phyloP scores from a whole-genome alignment of 1,140 invertebrate genomes.

The Choristoneura fumiferana region DNA sequence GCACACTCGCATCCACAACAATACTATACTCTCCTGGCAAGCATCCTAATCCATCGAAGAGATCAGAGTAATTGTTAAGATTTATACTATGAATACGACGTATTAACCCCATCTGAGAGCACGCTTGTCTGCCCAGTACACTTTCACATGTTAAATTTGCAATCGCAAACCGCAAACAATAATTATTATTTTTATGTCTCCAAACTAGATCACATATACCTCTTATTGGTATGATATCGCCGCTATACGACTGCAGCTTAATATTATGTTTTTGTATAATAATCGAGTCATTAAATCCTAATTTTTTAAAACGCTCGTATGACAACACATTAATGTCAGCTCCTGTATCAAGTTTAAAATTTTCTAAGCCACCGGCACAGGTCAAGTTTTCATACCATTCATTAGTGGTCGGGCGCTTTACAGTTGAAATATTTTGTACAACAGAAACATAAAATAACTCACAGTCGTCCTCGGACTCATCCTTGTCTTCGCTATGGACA shows the following conservation, averaged over 20 bases:
- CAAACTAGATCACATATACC: slow-evolving; percentile 23
- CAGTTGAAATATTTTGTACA: not conserved
- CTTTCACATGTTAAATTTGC: slow-evolving; percentile 20
- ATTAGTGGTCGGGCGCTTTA: not conserved
- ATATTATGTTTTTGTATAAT: not conserved
- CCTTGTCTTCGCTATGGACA: not conserved
- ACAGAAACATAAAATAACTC: slow-evolving; percentile 4
- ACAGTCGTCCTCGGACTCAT: not conserved
- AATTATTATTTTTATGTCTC: slow-evolving; percentile 8
- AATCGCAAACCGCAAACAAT: slow-evolving; percentile 6
- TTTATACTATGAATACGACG: slow-evolving; percentile 15
- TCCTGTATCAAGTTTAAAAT: slow-evolving; percentile 29
- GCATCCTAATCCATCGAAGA: slow-evolving; percentile 19
- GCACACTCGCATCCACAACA: not conserved
- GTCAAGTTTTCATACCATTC: slow-evolving; percentile 20
- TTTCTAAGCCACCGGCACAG: slow-evolving; percentile 8
- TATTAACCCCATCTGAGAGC: slow-evolving; percentile 16
- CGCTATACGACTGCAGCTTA: slow-evolving; percentile 29
- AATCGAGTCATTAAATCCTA: slow-evolving; percentile 21
- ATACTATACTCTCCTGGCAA: not conserved
- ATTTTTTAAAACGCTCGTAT: slow-evolving; percentile 17
- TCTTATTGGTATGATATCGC: slow-evolving; percentile 26
- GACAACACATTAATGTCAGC: slow-evolving; percentile 30
- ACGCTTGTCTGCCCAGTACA: slow-evolving; percentile 13
- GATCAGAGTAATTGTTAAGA: slow-evolving; percentile 9